These are phyloP conservation scores for Drosophila paulistorum DNA, from an alignment of 1,140 invertebrate species.

Conservation along the genomic window DNA sequence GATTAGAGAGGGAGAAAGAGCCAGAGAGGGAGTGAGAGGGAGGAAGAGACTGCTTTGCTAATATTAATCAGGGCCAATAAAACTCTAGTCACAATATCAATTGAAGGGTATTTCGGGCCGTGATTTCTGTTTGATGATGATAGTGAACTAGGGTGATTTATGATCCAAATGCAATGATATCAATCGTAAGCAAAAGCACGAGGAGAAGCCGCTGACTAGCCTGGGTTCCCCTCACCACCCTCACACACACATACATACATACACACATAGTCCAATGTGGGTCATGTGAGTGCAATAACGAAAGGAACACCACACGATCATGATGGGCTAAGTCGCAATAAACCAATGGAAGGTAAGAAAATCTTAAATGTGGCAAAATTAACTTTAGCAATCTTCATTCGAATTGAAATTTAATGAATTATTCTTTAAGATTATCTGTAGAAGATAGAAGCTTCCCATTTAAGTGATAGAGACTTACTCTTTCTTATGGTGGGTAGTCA, in stretches of 20 bases:
- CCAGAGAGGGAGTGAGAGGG: conserved; percentile 44
- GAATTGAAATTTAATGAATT: too few relatives aligned
- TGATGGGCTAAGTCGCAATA: not conserved
- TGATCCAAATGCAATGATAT: conserved; percentile 52
- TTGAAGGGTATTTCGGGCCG: conserved; percentile 77
- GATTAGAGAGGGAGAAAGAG: conserved; percentile 62
- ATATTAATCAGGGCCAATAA: conserved; percentile 75
- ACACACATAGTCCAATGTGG: not conserved
- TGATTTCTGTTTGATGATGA: conserved; percentile 62
- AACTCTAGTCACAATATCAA: conserved; percentile 73
- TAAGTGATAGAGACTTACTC: too few relatives aligned
- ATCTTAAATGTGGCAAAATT: too few relatives aligned
- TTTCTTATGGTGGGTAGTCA: too few relatives aligned
- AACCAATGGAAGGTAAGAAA: too few relatives aligned
- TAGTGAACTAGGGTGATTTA: conserved; percentile 47
- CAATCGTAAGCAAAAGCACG: conserved; percentile 10
- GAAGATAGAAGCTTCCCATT: too few relatives aligned
- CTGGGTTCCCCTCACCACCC: not conserved
- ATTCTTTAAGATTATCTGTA: too few relatives aligned
- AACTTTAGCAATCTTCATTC: too few relatives aligned
- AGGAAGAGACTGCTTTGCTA: conserved; percentile 50
- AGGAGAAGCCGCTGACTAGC: conserved; percentile 23
- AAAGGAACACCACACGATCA: not conserved
- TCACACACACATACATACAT: not conserved
- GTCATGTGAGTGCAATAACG: conserved; percentile 22